These are phyloP conservation scores for Varanus salvator DNA, from an alignment of 2,113 vertebrate species.

Conservation along the genomic window DNA sequence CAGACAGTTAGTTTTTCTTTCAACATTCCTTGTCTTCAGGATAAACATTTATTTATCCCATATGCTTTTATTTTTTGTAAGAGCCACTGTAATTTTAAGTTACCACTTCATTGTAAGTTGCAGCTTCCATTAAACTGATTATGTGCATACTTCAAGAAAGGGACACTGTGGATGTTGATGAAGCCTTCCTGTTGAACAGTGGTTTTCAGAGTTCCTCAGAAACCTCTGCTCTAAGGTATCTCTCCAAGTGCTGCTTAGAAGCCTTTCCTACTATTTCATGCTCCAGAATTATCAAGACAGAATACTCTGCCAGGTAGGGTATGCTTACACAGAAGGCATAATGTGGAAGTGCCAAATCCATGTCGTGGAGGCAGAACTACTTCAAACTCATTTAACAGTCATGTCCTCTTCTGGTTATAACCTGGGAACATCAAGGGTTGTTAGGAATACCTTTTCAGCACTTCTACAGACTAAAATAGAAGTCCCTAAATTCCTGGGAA, in stretches of 20 bases:
- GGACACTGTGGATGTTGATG: neutral
- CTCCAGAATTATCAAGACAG: no score
- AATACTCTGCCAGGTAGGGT: no score
- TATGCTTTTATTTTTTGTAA: neutral
- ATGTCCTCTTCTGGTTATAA: neutral
- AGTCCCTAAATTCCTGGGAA: neutral
- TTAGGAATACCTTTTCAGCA: neutral
- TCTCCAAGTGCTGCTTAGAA: no score
- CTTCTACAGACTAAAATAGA: neutral
- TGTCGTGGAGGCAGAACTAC: no score
- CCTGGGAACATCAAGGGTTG: neutral
- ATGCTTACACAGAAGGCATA: no score
- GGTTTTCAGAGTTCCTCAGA: neutral
- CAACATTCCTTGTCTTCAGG: neutral
- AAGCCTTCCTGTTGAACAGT: neutral
- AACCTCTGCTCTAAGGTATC: neutral
- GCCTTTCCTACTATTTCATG: no score
- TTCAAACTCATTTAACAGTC: neutral
- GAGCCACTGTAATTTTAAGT: neutral
- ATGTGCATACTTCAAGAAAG: rapidly evolving
- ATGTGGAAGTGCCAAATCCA: no score
- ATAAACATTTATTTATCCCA: neutral
- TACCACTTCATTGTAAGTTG: neutral
- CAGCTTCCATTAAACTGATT: neutral
- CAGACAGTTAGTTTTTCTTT: conserved; percentile 16